phyloP scores from a whole-genome alignment of 1,140 invertebrate genomes.

The Galleria mellonella region DNA sequence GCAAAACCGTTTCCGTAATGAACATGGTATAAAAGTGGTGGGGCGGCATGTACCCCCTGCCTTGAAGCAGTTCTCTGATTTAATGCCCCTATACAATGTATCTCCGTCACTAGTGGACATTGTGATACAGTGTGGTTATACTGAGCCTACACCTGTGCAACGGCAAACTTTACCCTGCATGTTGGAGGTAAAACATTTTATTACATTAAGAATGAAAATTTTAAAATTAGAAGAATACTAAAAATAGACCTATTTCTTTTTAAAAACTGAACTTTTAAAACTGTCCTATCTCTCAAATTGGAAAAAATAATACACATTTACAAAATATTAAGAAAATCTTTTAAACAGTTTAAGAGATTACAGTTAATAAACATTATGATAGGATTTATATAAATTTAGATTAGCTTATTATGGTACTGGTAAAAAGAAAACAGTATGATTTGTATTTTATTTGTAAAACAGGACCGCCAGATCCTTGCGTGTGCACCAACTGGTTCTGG shows the following conservation, averaged over 20 bases:
- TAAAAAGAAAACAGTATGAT: no score
- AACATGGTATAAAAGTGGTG: slow-evolving; percentile 83
- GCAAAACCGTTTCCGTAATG: slow-evolving; percentile 84
- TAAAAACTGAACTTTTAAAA: no score
- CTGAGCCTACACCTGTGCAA: slow-evolving; percentile 92
- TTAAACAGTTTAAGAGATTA: no score
- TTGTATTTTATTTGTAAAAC: neutral
- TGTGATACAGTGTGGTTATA: slow-evolving; percentile 83
- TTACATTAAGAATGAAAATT: neutral
- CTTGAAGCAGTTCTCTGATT: slow-evolving; percentile 81
- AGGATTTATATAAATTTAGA: no score
- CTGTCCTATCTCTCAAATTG: no score
- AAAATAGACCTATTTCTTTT: no score
- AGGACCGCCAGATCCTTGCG: slow-evolving; percentile 90
- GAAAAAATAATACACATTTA: no score
- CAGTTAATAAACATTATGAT: no score
- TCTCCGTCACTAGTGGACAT: slow-evolving; percentile 81
- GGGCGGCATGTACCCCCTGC: slow-evolving; percentile 87
- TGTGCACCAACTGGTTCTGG: slow-evolving; percentile 95
- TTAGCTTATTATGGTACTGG: no score
- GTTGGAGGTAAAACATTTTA: slow-evolving; percentile 76
- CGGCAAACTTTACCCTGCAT: slow-evolving; percentile 95
- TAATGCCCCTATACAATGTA: slow-evolving; percentile 76
- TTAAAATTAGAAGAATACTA: no score
- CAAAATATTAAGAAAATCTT: no score